Evolutionary conservation across 2,113 vertebrate genomes (phyloP).

Genomic region (Carollia perspicillata): DNA sequence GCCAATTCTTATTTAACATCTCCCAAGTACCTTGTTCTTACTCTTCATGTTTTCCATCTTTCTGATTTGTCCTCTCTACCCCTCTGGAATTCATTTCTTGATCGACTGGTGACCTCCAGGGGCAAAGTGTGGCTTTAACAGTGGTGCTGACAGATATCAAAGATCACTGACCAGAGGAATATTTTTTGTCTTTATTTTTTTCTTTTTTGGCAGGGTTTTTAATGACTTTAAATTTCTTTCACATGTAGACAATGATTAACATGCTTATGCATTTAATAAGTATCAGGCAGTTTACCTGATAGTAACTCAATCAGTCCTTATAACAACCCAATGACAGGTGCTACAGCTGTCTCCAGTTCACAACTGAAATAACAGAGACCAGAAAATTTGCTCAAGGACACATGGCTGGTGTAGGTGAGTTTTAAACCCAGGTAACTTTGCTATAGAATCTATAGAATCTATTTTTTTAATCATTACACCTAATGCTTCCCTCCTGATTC

Average conservation of each 20-base stretch:
- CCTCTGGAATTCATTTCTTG: neutral
- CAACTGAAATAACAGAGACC: neutral
- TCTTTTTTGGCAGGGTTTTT: neutral
- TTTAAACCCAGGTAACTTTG: neutral
- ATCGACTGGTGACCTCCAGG: neutral
- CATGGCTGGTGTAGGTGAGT: neutral
- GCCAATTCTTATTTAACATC: neutral
- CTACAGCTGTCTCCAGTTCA: neutral
- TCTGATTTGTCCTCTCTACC: neutral
- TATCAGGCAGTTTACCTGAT: neutral
- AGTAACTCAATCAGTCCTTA: neutral
- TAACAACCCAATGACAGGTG: neutral
- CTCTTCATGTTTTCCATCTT: neutral
- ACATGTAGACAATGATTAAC: neutral
- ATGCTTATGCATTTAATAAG: neutral
- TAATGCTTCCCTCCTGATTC: neutral
- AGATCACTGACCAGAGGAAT: neutral
- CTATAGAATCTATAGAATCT: neutral
- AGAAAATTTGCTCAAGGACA: neutral
- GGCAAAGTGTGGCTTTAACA: neutral
- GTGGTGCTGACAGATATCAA: neutral
- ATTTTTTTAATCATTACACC: neutral
- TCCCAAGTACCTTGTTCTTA: neutral
- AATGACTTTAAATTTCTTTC: neutral
- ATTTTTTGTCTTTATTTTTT: neutral